These are phyloP conservation scores for Melieria crassipennis DNA, from an alignment of 2,888 invertebrate genomes.

Conservation along the genomic window DNA sequence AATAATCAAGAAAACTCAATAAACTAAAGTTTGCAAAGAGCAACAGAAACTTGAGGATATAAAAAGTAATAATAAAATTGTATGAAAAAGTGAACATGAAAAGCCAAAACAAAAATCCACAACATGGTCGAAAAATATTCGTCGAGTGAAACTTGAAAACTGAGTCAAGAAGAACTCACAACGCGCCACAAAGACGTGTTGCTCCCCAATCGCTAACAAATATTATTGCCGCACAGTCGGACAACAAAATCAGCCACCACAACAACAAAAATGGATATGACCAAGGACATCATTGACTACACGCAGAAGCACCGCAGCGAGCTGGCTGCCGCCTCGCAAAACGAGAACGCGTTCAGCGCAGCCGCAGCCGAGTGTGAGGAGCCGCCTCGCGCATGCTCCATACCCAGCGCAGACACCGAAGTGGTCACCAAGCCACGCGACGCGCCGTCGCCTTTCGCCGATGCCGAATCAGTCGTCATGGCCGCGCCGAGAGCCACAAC, in stretches of 20 bases:
- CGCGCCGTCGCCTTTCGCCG: not conserved
- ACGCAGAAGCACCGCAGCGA: slow-evolving; percentile 43
- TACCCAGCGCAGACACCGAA: not conserved
- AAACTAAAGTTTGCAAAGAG: too few species aligned
- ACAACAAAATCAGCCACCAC: not conserved
- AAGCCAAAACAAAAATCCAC: slow-evolving; percentile 10
- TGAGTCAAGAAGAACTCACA: slow-evolving; percentile 26
- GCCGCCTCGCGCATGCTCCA: not conserved
- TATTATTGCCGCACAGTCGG: too few species aligned
- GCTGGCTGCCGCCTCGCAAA: slow-evolving; percentile 22
- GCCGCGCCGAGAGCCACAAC: slow-evolving; percentile 11
- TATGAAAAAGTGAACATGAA: not conserved
- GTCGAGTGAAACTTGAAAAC: not conserved
- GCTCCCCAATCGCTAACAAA: too few species aligned
- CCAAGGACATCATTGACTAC: slow-evolving; percentile 59
- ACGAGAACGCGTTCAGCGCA: not conserved
- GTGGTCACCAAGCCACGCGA: not conserved
- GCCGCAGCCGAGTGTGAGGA: slow-evolving; percentile 5
- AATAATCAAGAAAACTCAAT: too few species aligned
- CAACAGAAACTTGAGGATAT: not conserved
- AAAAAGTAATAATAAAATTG: not conserved
- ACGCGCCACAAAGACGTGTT: slow-evolving; percentile 11
- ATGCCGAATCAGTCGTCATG: not conserved
- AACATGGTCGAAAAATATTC: slow-evolving; percentile 17
- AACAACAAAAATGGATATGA: slow-evolving; percentile 54